Evolutionary conservation across 1,140 invertebrate species (phyloP), one percentile per base, ranked within the genome.

Genomic region (Glossosoma conforme): DNA sequence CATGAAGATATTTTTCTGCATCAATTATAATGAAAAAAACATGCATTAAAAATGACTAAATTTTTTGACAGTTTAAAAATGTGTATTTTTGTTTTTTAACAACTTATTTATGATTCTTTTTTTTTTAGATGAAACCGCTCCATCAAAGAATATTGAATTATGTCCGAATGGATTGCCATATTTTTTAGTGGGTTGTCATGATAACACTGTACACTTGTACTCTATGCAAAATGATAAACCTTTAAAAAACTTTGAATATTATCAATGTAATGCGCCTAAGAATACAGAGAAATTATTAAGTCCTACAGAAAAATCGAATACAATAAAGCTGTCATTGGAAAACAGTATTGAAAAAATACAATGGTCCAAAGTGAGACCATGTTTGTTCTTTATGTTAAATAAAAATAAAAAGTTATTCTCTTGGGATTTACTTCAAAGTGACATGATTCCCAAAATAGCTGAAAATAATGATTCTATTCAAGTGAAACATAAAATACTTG

Each of bases 391-490:
- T 14, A 30, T 44, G 13, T 32, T 48, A 13, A 47, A 33, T 30
- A 38, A 25, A 20, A 41, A 40, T 20, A 45, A 44, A 4, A 52
- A 20, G 30, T 28, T 56, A 1, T 24, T 21, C 0, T 22, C 48
- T 5, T 52, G 47, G 54, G 49, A 56, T 44, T 21, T 56, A 25
- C 40, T 52, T 4, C 43, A 43, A 9, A 52, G 54, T 18, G 54
- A 56, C 20, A 20, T 52, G 22, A 24, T 36, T 4, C 54, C 53
- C 13, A 45, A 49, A 18, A 2, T 50, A 4, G 17, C 38, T 47
- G 45, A 47, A 25, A 38, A 46, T 10, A 6, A 32, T 41, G 15
- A 21, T 41, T n/a, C 13, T 10, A 41, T 32, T 6, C 17, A 41
- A 41, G 22, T 9, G 20, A 15, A 17, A 20, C n/a, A 37, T 10